These are phyloP conservation scores for Acronicta alni DNA, from an alignment of 2,888 invertebrate genomes.

Conservation along the genomic window DNA sequence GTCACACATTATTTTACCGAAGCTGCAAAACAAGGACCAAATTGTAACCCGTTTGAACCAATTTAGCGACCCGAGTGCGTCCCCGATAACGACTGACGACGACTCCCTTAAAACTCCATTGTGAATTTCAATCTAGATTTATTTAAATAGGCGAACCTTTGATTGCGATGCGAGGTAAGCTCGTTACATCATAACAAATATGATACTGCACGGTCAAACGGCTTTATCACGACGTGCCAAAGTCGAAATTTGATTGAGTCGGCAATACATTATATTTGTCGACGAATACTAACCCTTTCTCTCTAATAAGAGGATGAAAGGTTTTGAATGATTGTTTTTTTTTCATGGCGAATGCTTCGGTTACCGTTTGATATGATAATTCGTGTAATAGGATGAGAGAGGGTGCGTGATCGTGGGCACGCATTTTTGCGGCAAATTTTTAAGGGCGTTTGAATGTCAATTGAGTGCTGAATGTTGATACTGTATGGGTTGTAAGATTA, in stretches of 20 bases:
- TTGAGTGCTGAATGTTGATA: slow-evolving; percentile 26
- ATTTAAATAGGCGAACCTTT: slow-evolving; percentile 85
- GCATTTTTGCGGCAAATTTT: slow-evolving; percentile 78
- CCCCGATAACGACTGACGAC: slow-evolving; percentile 56
- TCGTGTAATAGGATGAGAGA: slow-evolving; percentile 80
- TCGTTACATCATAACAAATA: slow-evolving; percentile 70
- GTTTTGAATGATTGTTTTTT: slow-evolving; percentile 81
- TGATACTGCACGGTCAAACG: slow-evolving; percentile 38
- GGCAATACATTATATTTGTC: slow-evolving; percentile 47
- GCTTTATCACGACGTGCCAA: slow-evolving; percentile 52
- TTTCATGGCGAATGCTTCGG: slow-evolving; percentile 77
- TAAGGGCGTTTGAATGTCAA: slow-evolving; percentile 57
- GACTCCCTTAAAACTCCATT: slow-evolving; percentile 72
- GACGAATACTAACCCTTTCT: slow-evolving; percentile 76
- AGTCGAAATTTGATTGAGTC: slow-evolving; percentile 60
- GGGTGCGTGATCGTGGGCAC: slow-evolving; percentile 73
- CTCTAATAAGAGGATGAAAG: slow-evolving; percentile 86
- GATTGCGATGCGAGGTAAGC: slow-evolving; percentile 81
- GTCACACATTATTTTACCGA: slow-evolving; percentile 38
- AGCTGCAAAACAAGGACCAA: slow-evolving; percentile 28
- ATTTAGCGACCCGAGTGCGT: slow-evolving; percentile 42
- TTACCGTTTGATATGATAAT: slow-evolving; percentile 87
- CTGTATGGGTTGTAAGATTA: slow-evolving; percentile 34
- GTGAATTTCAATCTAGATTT: slow-evolving; percentile 83
- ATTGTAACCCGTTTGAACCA: slow-evolving; percentile 42